Evolutionary conservation across 2,113 vertebrate genomes (phyloP).

Genomic region (Pelvicachromis taeniatus): DNA sequence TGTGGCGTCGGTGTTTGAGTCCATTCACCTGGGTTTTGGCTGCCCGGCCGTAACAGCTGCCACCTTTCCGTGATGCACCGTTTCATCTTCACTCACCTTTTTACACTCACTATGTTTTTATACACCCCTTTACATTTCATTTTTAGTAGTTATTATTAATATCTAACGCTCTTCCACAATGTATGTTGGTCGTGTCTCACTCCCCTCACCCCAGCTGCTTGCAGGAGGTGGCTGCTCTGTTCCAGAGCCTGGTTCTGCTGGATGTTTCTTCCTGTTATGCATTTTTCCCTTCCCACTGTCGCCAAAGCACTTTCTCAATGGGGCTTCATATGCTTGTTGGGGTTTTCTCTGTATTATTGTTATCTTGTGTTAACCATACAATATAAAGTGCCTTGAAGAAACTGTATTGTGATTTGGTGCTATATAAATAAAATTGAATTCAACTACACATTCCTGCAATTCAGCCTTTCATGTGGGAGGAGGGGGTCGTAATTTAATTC

Average conservation of each 20-base stretch:
- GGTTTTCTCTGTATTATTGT: neutral
- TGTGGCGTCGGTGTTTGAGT: too few species aligned
- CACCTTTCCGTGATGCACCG: neutral
- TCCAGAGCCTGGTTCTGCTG: neutral
- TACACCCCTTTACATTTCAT: neutral
- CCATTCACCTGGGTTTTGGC: too few species aligned
- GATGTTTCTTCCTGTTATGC: neutral
- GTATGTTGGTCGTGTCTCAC: neutral
- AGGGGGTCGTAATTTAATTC: neutral
- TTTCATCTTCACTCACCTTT: neutral
- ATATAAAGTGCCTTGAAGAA: neutral
- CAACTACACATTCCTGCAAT: neutral
- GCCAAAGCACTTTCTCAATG: neutral
- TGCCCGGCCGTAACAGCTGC: too few species aligned
- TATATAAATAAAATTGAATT: neutral
- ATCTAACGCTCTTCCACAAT: neutral
- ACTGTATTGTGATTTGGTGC: neutral
- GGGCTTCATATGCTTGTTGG: neutral
- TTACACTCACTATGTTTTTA: neutral
- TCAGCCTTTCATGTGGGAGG: neutral
- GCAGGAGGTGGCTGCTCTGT: too few species aligned
- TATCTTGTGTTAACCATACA: neutral
- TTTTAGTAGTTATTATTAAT: neutral
- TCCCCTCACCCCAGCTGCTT: too few species aligned
- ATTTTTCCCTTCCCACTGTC: neutral